A percentile compares a stretch with the other conserved stretches of the same genome.
phyloP scores from a whole-genome alignment of 2,888 invertebrate genomes.

The Scaptodrosophila latifasciaeformis region DNA sequence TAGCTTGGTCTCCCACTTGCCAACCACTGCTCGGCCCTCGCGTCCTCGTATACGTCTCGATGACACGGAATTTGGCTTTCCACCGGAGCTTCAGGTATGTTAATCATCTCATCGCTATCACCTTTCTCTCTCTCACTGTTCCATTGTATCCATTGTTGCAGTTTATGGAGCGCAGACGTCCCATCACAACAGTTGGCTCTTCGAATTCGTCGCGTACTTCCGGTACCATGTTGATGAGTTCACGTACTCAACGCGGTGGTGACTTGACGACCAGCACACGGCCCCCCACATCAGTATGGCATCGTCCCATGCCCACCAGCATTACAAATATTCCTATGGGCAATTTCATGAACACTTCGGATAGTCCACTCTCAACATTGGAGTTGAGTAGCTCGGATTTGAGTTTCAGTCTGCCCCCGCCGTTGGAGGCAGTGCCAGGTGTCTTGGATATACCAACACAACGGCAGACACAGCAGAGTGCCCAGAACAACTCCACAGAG shows the following conservation, averaged over 20 bases:
- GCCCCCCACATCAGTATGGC: too few relatives aligned
- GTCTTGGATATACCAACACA: background rate
- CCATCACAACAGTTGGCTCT: conserved; percentile 3
- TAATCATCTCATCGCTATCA: too few relatives aligned
- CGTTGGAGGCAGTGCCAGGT: background rate
- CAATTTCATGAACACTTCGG: background rate
- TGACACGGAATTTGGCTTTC: too few relatives aligned
- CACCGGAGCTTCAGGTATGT: too few relatives aligned
- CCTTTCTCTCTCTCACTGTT: too few relatives aligned
- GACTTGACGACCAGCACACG: conserved; percentile 35
- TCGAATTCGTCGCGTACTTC: conserved; percentile 26
- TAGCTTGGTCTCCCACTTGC: conserved; percentile 33
- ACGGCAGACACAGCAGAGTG: background rate
- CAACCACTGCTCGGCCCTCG: conserved; percentile 29
- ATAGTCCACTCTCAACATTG: background rate
- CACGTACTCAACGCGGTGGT: conserved; percentile 35
- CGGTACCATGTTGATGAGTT: conserved; percentile 11
- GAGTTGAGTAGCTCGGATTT: background rate
- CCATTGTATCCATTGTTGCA: too few relatives aligned
- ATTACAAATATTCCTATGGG: too few relatives aligned
- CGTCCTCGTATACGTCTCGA: conserved; percentile 48
- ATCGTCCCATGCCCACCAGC: too few relatives aligned
- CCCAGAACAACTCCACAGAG: too few relatives aligned
- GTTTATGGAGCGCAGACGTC: conserved; percentile 29
- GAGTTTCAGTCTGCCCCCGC: background rate